Evolutionary conservation across 2,113 vertebrate species (phyloP), one percentile per base, ranked within the genome.

Genomic region (Synchiropus splendidus): DNA sequence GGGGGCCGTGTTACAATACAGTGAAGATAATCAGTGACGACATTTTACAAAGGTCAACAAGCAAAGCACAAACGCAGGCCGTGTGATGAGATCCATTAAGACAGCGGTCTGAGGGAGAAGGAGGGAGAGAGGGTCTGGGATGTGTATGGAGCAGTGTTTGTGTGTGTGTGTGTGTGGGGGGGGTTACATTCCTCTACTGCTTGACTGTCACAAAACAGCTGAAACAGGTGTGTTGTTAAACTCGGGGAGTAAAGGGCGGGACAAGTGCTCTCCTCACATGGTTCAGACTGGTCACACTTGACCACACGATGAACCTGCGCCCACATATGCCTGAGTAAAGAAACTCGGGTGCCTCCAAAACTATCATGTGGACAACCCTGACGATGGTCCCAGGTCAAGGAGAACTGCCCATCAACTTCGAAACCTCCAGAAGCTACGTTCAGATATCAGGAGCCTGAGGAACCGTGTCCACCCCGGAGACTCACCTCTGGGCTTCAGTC

Each of bases 21-120:
- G 9, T 69, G 77, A 82, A 51, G 57, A 66, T 80, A 72, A 83
- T 51, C 56, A 58, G 66, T 18, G 59, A 54, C 39, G 74, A 62
- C 76, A 50, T 72, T 59, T 58, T 39, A 45, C 66, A 73, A 83
- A 81, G 76, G 80, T 80, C 76, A 79, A 54, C 70, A 76, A 77
- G 74, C 75, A 74, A 73, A 63, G 61, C 53, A 55, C 59, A 51
- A 73, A 70, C 36, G 44, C 15, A 40, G 61, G 64, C 56, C 6
- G 35, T 45, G 55, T 64, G 75, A 77, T 65, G 70, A 48, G 71
- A 79, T 74, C 56, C 65, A 67, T 67, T 51, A 69, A 58, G 75
- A 78, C 72, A 60, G 64, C 60, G 16, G 6, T 18, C 61, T 54
- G 60, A 48, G 51, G 2, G 14, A 16, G 42, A 43, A 39, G 16